Base-by-base conservation (phyloP, 2,797 vertebrate species). In the Coracias cyanogaster region DNA sequence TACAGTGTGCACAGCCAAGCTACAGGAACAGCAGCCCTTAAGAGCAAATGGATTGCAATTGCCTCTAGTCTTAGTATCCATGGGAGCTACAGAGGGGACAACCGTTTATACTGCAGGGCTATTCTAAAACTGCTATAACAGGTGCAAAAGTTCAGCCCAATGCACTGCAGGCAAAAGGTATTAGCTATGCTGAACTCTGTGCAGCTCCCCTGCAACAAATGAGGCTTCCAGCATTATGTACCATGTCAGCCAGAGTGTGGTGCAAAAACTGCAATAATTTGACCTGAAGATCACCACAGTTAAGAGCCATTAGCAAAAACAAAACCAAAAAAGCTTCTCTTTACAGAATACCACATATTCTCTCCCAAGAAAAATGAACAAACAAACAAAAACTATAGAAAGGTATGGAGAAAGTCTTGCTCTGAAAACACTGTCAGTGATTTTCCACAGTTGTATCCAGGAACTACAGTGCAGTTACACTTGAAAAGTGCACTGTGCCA, bases 111-210 rank as follows among this genome's bases (percentile, higher is more conserved):
- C 15, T 2, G 2, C 0, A 58, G 35, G 10, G 12, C 11, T 74
- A 31, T 28, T 52, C 28, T 61, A 2, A 18, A 70, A 51, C 41
- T 3, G 13, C 15, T 28, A 0, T 6, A 12, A 33, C 21, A 67
- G 21, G 6, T 11, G 9, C 25, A 74, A 46, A 72, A 67, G n/a
- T 26, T 15, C 58, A 19, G 43, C 3, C 21, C 8, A 58, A 49
- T 0, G 0, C 20, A 49, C 11, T 13, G 6, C 20, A 64, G 55
- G 17, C 8, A 71, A 52, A 54, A 48, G 7, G 5, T 3, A 37
- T 0, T 29, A 62, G 10, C 37, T 21, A 8, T 15, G 17, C 33
- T 9, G 7, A 82, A 52, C 29, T 57, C 46, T 49, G 15, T 33
- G 33, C 33, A 73, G 31, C 28, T 10, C 57, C 25, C 48, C 45